phyloP scores from a whole-genome alignment of 2,113 vertebrate genomes.

The Sander lucioperca region DNA sequence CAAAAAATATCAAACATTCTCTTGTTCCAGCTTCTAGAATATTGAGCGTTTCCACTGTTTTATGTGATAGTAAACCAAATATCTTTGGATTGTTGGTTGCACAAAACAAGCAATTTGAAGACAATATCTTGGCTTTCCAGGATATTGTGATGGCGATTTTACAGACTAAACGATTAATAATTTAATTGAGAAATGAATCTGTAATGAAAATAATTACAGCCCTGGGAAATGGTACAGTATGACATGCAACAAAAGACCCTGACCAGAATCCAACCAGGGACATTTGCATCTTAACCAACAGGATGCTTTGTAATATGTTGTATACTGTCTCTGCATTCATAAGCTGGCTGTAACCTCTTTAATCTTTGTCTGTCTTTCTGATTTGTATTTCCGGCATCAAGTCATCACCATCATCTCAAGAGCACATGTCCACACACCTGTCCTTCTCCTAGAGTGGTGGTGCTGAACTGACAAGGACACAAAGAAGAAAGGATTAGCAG shows the following conservation, averaged over 20 bases:
- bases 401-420: slow-evolving; percentile 1
- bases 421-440: background rate
- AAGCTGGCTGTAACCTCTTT: slow-evolving; percentile 5
- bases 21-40: too few relatives aligned
- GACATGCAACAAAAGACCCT: background rate
- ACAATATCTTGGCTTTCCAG: too few relatives aligned
- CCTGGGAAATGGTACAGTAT: background rate
- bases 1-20: too few relatives aligned
- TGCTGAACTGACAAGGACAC: slow-evolving; percentile 16
- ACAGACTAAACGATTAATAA: background rate
- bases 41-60: too few relatives aligned
- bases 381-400: slow-evolving; percentile 9
- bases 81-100: too few relatives aligned
- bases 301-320: background rate
- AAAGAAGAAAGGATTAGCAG: background rate
- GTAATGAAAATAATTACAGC: background rate
- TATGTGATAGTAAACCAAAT: too few relatives aligned
- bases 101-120: too few relatives aligned
- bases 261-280: background rate
- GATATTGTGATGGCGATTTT: background rate
- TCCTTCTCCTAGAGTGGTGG: background rate
- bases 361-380: slow-evolving; percentile 3
- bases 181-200: background rate
- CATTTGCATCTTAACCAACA: background rate
- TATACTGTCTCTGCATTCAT: background rate